Base-by-base conservation (phyloP, 2,113 vertebrate species). In the Ictalurus furcatus region DNA sequence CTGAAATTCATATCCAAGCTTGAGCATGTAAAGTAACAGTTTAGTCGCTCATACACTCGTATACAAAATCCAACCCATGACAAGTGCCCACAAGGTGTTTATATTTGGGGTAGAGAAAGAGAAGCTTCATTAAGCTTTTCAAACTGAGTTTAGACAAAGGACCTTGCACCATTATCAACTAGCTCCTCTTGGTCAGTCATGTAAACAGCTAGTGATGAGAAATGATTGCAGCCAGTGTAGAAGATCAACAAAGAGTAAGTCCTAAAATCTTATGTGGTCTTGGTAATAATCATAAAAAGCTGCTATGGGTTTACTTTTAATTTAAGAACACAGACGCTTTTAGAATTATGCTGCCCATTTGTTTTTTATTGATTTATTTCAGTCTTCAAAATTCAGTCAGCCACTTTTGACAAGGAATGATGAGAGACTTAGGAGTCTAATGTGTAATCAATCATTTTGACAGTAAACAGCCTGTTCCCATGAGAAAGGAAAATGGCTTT, bases 391-490 rank as follows among this genome's bases (percentile, higher is more conserved):
- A 78, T 79, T 44, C 13, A n/a, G 74, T 67, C 61, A 65, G 25
- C 28, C 40, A 30, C 19, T 54, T 80, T 52, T 65, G 44, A n/a
- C 44, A 79, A n/a, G 44, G 25, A 52, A 67, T 81, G 28, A 81
- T 81, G 19, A 67, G 44, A 69, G 63, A 54, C 63, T 48, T 21
- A 25, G 28, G 4, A 23, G 19, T 82, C 78, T 87, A 69, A 81
- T 54, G n/a, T 37, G n/a, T 87, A 80, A 48, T 67, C 37, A 81
- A 81, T 67, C 44, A 37, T 87, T 80, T 87, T 69, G 21, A 67
- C 23, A 52, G 21, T 76, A 44, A 25, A 76, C 73, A 67, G 40
- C 40, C 59, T 56, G 12, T 81, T 81, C 61, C 48, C 25, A 21
- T 80, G 40, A 63, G 37, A 61, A 79, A 86, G 58, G 17, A 61